phyloP scores from a whole-genome alignment of 2,797 vertebrate species.

The Danio aesculapii region DNA sequence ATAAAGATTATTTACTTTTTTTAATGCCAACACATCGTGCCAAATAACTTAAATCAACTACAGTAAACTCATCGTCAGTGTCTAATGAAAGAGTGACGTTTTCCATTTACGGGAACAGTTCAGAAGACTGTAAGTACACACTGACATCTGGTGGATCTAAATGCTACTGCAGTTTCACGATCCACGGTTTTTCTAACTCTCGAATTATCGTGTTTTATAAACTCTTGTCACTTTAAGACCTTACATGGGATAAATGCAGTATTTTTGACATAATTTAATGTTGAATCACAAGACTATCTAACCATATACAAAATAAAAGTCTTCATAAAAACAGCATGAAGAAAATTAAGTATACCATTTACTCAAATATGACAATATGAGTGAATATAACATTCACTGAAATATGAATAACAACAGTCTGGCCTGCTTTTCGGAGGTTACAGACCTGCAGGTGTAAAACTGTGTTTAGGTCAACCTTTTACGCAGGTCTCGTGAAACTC shows the following conservation, averaged over 20 bases:
- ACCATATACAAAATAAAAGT: neutral
- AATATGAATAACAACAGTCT: no score
- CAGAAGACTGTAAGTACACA: no score
- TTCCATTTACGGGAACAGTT: neutral
- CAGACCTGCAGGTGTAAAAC: neutral
- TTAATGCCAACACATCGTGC: neutral
- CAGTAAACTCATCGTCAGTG: neutral
- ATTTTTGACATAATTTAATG: neutral
- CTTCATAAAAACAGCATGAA: neutral
- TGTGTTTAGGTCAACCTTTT: neutral
- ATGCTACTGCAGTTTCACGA: neutral
- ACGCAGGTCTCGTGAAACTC: neutral
- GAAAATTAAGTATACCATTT: no score
- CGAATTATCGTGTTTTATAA: neutral
- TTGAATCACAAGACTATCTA: neutral
- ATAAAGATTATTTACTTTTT: no score
- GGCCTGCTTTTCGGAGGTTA: no score
- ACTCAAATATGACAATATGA: no score
- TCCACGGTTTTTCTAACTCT: neutral
- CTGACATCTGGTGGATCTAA: constrained; percentile 18
- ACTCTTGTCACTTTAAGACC: neutral
- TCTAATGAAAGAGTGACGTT: neutral
- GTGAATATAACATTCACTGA: no score
- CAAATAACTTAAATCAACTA: neutral
- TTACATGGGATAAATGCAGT: neutral